phyloP scores from a whole-genome alignment of 2,888 invertebrate species.

The Meteorus colon region DNA sequence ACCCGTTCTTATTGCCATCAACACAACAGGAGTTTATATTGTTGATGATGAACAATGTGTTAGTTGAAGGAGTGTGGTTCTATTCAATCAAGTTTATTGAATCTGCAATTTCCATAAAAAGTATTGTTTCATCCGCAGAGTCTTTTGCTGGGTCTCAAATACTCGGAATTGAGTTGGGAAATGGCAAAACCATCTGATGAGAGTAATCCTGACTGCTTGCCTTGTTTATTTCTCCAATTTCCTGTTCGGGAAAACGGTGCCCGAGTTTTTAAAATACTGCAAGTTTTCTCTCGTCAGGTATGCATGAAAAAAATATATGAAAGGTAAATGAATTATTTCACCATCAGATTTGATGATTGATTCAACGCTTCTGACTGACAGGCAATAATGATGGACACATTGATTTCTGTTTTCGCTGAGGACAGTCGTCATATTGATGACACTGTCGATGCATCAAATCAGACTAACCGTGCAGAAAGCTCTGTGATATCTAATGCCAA shows the following conservation, averaged over 20 bases:
- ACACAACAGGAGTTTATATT: conserved; percentile 87
- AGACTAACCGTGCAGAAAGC: conserved; percentile 57
- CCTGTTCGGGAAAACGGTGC: conserved; percentile 85
- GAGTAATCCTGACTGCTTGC: conserved; percentile 88
- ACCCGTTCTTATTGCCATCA: conserved; percentile 91
- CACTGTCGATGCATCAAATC: conserved; percentile 70
- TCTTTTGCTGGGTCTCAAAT: conserved; percentile 87
- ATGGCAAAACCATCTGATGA: conserved; percentile 90
- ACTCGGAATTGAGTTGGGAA: conserved; percentile 95
- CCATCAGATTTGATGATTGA: no score
- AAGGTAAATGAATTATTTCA: neutral
- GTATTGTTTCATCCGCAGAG: conserved; percentile 76
- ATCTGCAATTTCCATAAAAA: neutral
- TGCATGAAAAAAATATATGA: conserved; percentile 22
- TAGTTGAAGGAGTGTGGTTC: conserved; percentile 70
- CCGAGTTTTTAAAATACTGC: conserved; percentile 86
- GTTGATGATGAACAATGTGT: conserved; percentile 90
- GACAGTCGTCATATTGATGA: conserved; percentile 78
- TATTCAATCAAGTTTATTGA: no score
- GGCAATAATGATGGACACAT: conserved; percentile 90
- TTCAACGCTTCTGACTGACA: conserved; percentile 51
- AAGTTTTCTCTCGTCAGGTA: conserved; percentile 81
- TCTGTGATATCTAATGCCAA: conserved; percentile 62
- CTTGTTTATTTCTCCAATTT: conserved; percentile 94
- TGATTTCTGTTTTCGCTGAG: conserved; percentile 88